Evolutionary conservation across 1,140 invertebrate genomes (phyloP).

Genomic region (Conopomorpha cramerella): DNA sequence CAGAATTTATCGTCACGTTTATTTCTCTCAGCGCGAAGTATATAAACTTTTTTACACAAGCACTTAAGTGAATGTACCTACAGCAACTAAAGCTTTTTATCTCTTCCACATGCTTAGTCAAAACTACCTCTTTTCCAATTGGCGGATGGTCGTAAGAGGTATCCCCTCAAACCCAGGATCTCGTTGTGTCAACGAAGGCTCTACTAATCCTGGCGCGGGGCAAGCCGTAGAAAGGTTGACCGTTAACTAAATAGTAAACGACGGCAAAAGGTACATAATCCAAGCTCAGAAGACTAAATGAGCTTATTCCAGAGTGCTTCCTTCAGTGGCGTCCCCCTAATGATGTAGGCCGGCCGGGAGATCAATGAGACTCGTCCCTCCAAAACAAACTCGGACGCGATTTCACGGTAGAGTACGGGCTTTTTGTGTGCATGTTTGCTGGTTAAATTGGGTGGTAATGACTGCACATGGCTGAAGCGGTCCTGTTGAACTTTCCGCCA

Average conservation of each 20-base stretch:
- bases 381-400: conserved; percentile 2
- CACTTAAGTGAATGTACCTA: too few species aligned
- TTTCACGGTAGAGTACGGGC: background rate
- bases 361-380: conserved; percentile 34
- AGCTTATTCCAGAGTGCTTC: conserved; percentile 27
- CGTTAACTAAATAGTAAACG: background rate
- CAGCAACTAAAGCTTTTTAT: background rate
- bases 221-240: background rate
- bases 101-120: background rate
- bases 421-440: background rate
- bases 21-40: too few species aligned
- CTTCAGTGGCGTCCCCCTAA: conserved; percentile 28
- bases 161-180: too few species aligned
- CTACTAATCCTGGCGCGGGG: background rate
- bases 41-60: too few species aligned
- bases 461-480: too few species aligned
- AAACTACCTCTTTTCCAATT: too few species aligned
- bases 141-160: too few species aligned
- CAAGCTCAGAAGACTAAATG: conserved; percentile 34
- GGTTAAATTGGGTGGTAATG: too few species aligned
- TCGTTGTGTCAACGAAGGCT: too few species aligned
- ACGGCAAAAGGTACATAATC: conserved; percentile 48
- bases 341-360: conserved; percentile 16
- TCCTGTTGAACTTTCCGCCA: too few species aligned
- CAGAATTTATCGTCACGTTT: too few species aligned